Conservation (phyloP, 2,797 vertebrate species). For the Halcyon leucocephala region DNA sequence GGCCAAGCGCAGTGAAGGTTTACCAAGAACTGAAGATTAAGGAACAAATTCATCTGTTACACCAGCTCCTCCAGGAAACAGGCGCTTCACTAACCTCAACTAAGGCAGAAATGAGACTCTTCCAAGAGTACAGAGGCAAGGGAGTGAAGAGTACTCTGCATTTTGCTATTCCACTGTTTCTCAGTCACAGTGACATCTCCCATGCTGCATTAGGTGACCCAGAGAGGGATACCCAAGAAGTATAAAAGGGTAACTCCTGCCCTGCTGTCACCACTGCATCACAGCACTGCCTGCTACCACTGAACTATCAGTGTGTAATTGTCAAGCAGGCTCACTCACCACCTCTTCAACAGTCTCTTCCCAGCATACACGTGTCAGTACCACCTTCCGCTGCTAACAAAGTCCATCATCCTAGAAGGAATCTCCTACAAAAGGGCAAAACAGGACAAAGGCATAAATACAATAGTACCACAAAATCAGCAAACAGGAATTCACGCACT, state of each 20-base stretch:
- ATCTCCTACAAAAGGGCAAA: neutral
- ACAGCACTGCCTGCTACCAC: fast-evolving
- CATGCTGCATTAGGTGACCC: neutral
- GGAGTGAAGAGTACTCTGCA: fast-evolving
- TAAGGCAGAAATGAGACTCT: neutral
- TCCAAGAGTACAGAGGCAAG: neutral
- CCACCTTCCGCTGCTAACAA: neutral
- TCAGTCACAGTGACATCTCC: neutral
- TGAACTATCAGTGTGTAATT: fast-evolving
- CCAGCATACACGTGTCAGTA: fast-evolving
- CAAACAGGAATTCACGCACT: neutral
- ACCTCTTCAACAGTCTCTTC: neutral
- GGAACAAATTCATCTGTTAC: neutral
- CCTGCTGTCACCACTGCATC: neutral
- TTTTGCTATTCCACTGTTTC: neutral
- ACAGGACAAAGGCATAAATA: neutral
- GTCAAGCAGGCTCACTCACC: neutral
- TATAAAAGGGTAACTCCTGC: fast-evolving
- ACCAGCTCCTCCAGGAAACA: neutral
- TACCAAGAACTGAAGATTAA: neutral
- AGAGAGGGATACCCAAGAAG: neutral
- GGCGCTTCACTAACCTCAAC: neutral
- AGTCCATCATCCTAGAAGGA: neutral
- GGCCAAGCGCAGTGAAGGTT: neutral
- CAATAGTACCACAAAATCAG: neutral